Evolutionary conservation across 2,888 invertebrate genomes (phyloP), one percentile per base, ranked within the genome.

Genomic region (Sphaeridia pumilis): DNA sequence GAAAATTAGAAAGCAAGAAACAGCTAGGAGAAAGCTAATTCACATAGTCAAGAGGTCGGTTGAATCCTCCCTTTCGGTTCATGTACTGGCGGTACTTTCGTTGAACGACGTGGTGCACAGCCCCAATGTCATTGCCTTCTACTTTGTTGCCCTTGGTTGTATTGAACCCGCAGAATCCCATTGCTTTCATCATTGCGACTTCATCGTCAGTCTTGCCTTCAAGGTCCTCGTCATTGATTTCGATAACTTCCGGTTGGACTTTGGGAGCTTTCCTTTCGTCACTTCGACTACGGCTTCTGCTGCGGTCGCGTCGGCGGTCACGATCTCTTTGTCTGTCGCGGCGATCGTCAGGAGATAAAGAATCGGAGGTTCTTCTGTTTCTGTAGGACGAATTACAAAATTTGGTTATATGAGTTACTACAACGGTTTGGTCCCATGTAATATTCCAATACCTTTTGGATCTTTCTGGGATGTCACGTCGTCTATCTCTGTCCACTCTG

Each of bases 31-130:
- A 42, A 50, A 14, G 26, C 28, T 76, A 90, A 61, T 92, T 90
- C 61, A 95, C 92, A 74, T 93, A 93, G 73, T 98, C 97, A 60
- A 98, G 74, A 36, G 97, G 97, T 69, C 97, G 78, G 73, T 98
- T 98, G 73, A 98, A 98, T 51, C 97, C 98, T 59, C 98, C 98
- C 73, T 94, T 92, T 58, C 98, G 79, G 73, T 98, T 98, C 98
- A 98, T 98, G 70, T 98, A 98, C 74, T 98, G 97, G 66, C 95
- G 82, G 71, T 94, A 95, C 74, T 94, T 90, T 66, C 97, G 77
- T 74, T 95, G 94, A 56, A 94, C 78, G 58, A 93, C 90, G 54
- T 95, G 89, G 70, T 95, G 94, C 59, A 94, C 93, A 26, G 84
- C 87, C n/a, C 92, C 93, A 50, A 82, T 82, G 66, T 93, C 87